These are phyloP conservation scores for Cantharis flavilabris DNA, from an alignment of 2,888 invertebrate species.

Conservation along the genomic window DNA sequence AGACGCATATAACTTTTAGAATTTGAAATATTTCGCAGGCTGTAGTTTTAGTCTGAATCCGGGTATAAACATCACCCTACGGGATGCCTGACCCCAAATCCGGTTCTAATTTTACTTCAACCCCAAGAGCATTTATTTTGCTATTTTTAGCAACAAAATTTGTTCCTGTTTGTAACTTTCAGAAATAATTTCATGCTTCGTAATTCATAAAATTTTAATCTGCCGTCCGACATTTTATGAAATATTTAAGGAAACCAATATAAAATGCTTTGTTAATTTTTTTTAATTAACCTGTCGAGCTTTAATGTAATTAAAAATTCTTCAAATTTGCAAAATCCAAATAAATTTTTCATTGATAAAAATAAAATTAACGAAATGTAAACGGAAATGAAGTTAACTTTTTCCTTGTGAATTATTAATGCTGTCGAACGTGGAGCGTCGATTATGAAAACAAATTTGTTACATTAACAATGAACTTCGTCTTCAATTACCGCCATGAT, in stretches of 20 bases:
- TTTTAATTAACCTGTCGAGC: background rate
- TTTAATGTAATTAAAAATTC: background rate
- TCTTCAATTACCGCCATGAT: background rate
- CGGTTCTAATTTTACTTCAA: background rate
- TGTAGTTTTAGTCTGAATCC: background rate
- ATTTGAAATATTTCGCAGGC: background rate
- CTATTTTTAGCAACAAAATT: background rate
- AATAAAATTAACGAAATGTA: background rate
- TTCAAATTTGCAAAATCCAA: background rate
- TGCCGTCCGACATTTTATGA: background rate
- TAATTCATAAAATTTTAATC: background rate
- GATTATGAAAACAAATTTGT: background rate
- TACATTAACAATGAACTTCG: background rate
- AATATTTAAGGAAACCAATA: background rate
- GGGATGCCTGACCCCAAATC: background rate
- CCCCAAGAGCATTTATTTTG: background rate
- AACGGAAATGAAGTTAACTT: background rate
- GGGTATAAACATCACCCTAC: background rate
- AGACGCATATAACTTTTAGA: too few species aligned
- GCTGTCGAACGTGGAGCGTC: background rate
- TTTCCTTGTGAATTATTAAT: background rate
- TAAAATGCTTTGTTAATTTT: background rate
- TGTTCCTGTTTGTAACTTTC: background rate
- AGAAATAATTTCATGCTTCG: background rate
- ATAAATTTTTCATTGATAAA: background rate